Evolutionary conservation across 2,113 vertebrate species (phyloP).

Genomic region (Tachysurus fulvidraco): DNA sequence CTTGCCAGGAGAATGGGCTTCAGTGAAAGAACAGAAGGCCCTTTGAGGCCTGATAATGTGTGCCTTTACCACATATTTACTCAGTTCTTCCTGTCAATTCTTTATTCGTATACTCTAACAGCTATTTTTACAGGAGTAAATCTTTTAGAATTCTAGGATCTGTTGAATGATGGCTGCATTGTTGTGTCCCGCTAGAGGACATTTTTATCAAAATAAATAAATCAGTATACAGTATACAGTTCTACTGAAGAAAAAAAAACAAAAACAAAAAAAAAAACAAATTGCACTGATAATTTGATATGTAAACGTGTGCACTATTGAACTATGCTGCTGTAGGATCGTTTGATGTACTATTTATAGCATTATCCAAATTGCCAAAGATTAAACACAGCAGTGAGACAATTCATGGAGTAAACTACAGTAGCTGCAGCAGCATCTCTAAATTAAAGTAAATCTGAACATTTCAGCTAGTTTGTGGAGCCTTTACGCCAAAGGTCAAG

Average conservation of each 20-base stretch:
- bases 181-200: neutral
- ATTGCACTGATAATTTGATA: neutral
- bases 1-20: slow-evolving; percentile 45
- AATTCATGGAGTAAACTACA: neutral
- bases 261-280: neutral
- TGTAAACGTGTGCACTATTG: neutral
- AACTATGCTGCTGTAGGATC: neutral
- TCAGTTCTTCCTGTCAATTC: slow-evolving; percentile 26
- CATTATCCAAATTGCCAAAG: slow-evolving; percentile 17
- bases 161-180: neutral
- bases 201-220: slow-evolving; percentile 13
- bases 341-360: neutral
- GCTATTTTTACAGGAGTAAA: neutral
- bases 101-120: neutral
- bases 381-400: slow-evolving; percentile 5
- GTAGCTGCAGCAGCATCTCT: slow-evolving; percentile 16
- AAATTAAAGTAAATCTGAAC: slow-evolving; percentile 33
- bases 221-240: neutral
- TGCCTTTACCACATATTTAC: slow-evolving; percentile 40
- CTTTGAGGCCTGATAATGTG: slow-evolving; percentile 43
- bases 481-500: slow-evolving; percentile 41
- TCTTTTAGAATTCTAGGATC: neutral
- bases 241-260: neutral
- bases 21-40: slow-evolving; percentile 34
- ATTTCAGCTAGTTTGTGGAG: slow-evolving; percentile 4